Base-by-base conservation (phyloP, 2,888 invertebrate species). In the Pammene aurita region DNA sequence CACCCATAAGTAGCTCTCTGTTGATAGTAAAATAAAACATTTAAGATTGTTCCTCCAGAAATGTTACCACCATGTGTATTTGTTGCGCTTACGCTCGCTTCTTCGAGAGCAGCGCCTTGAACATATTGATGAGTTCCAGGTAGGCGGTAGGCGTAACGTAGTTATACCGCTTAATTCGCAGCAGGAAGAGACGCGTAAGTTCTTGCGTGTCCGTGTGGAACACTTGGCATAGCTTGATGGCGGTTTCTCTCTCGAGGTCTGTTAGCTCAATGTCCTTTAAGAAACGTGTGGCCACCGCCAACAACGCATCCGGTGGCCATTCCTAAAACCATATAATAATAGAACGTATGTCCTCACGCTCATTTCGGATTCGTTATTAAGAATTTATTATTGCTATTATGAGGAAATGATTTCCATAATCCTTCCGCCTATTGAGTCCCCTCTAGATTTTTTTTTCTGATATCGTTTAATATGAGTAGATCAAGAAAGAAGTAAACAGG, bases 61-160 rank as follows among this genome's bases (percentile, higher is more conserved):
- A 1, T 7, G 13, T 42, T 42, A 6, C 13, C 9, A 13, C 16
- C 2, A 2, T 18, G 10, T 5, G 6, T 50, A 50, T 50, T 11
- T 11, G 1, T 6, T 58, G 10, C 34, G n/a, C 94, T 89, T 89
- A 96, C 94, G 92, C 94, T 93, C 98, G 89, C 82, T 97, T 98
- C 71, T 94, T 95, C 18, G 87, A 93, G 9, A 98, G 89, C 54
- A 98, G 92, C 0, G 94, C 90, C 84, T 98, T 98, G 79, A 98
- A 98, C 44, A 97, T 98, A 80, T 95, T 96, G 73, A 98, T 98
- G 79, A 98, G 93, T 81, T 98, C 98, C 74, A 98, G 90, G 83
- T 98, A 98, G 0, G 98, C 98, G 0, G 98, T 98, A 0, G 98
- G 98, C 0, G 98, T 98, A 0, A 98, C 97, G 83, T 98, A 98